Evolutionary conservation across 2,797 vertebrate genomes (phyloP).

Genomic region (Hydrolagus colliei): DNA sequence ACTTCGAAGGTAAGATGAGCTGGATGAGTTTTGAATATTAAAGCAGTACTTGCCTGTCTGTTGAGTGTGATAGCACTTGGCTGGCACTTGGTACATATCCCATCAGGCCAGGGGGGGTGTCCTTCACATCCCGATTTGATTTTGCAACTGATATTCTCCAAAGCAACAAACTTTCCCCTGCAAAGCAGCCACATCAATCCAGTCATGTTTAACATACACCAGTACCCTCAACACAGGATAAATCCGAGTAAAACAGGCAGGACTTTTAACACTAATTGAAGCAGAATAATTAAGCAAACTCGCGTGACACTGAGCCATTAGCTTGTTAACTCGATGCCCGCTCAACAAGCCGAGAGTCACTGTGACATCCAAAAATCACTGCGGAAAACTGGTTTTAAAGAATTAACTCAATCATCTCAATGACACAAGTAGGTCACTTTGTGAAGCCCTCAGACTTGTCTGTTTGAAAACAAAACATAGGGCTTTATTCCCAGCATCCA

Average conservation of each 20-base stretch:
- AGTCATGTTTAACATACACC: background rate
- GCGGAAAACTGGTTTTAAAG: no score
- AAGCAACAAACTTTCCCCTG: conserved; percentile 92
- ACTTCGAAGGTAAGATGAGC: no score
- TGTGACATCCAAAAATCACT: no score
- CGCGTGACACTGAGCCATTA: no score
- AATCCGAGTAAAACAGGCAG: background rate
- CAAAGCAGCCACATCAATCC: background rate
- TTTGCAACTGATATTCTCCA: conserved; percentile 99
- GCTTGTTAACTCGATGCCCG: no score
- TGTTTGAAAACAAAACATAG: no score
- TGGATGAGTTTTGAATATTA: no score
- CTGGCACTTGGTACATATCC: conserved; percentile 97
- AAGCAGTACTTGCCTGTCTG: conserved; percentile 74
- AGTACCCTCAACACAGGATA: background rate
- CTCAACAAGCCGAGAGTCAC: no score
- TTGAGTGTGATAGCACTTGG: conserved; percentile 95
- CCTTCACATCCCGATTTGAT: conserved; percentile 97
- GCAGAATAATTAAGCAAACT: conserved; percentile 1
- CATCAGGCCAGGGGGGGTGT: conserved; percentile 92
- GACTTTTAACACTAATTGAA: background rate
- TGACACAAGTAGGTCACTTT: no score
- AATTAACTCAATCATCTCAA: no score
- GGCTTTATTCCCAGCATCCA: no score
- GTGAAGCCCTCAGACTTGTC: no score